A percentile compares a stretch with the other conserved stretches of the same genome.
Evolutionary conservation across 2,888 invertebrate genomes (phyloP).

Genomic region (Caenorhabditis imperialis): DNA sequence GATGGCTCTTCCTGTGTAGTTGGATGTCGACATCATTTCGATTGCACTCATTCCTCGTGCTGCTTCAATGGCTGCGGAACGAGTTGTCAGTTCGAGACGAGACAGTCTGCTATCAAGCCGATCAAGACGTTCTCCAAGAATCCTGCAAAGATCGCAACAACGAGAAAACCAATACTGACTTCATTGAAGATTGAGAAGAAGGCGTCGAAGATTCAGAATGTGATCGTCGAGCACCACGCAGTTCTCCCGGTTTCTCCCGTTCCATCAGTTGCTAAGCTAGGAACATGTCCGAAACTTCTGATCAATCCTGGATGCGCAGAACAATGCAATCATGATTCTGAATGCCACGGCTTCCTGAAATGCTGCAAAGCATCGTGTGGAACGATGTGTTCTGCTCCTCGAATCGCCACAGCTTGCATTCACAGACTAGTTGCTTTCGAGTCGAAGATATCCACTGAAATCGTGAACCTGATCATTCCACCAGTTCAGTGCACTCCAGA

Average conservation of each 20-base stretch:
- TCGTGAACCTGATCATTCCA: slow-evolving; percentile 41
- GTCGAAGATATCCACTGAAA: slow-evolving; percentile 30
- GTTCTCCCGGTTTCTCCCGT: slow-evolving; percentile 16
- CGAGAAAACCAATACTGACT: slow-evolving; percentile 34
- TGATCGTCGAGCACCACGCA: slow-evolving; percentile 29
- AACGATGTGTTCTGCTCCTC: slow-evolving; percentile 49
- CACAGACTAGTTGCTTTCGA: slow-evolving; percentile 66
- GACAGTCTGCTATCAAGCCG: slow-evolving; percentile 34
- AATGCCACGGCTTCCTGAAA: slow-evolving; percentile 71
- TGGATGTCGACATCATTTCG: slow-evolving; percentile 56
- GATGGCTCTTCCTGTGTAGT: slow-evolving; percentile 63
- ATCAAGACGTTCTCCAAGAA: slow-evolving; percentile 1
- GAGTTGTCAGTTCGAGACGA: slow-evolving; percentile 65
- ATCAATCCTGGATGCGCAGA: slow-evolving; percentile 59
- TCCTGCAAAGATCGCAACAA: slow-evolving; percentile 13
- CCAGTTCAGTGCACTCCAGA: slow-evolving; percentile 68
- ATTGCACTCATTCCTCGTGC: slow-evolving; percentile 66
- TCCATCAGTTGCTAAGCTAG: slow-evolving; percentile 41
- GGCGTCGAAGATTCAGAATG: slow-evolving; percentile 37
- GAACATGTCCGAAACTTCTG: slow-evolving; percentile 54
- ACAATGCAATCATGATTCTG: slow-evolving; percentile 64
- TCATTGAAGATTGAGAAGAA: slow-evolving; percentile 47
- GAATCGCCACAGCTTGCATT: slow-evolving; percentile 68
- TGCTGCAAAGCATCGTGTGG: slow-evolving; percentile 76
- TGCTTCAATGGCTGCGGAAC: slow-evolving; percentile 75